Percentiles rank a stretch among this genome's conserved stretches.
Evolutionary conservation across 1,140 invertebrate genomes (phyloP).

Genomic region (Chrysopa pallens): DNA sequence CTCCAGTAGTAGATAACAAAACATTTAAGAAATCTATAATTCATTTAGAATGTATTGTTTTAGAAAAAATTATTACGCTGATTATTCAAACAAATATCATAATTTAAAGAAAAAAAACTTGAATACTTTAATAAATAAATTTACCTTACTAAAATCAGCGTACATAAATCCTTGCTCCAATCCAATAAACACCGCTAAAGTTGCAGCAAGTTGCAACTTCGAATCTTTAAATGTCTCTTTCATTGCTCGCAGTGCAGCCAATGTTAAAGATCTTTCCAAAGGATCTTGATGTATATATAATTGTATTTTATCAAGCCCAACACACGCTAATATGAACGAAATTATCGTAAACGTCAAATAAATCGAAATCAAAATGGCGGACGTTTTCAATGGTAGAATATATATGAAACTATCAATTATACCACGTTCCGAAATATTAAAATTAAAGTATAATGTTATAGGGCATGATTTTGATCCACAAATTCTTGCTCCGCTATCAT

Average conservation of each 20-base stretch:
- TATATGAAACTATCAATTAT: conserved; percentile 6
- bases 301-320: conserved; percentile 28
- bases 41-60: too few relatives aligned
- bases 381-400: conserved; percentile 22
- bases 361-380: conserved; percentile 26
- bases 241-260: conserved; percentile 23
- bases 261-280: conserved; percentile 21
- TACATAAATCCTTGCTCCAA: conserved; percentile 56
- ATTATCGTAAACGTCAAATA: conserved; percentile 33
- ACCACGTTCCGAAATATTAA: conserved; percentile 1
- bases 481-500: conserved; percentile 26
- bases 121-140: too few relatives aligned
- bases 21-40: too few relatives aligned
- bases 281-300: conserved; percentile 21
- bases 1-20: too few relatives aligned
- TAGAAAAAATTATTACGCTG: too few relatives aligned
- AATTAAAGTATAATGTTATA: not conserved
- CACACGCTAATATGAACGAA: conserved; percentile 29
- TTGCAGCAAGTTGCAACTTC: conserved; percentile 36
- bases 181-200: conserved; percentile 49
- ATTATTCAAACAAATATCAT: too few relatives aligned
- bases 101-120: too few relatives aligned
- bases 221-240: conserved; percentile 25
- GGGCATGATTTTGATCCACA: conserved; percentile 35
- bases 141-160: conserved; percentile 48